Evolutionary conservation across 2,797 vertebrate species (phyloP).

Genomic region (Picus viridis): DNA sequence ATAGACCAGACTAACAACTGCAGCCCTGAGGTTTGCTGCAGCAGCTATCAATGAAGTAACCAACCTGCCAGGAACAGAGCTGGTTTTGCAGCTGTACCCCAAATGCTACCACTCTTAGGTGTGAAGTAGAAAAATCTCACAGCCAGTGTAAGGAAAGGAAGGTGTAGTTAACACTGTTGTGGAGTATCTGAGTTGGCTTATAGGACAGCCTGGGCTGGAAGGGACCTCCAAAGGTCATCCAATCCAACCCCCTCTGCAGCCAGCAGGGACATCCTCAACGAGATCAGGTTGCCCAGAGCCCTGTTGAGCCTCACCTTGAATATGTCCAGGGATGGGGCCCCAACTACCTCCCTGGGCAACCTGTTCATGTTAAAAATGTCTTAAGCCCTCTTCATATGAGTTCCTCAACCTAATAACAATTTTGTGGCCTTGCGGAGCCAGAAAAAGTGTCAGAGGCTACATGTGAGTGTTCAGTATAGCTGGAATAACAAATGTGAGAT

Average conservation of each 20-base stretch:
- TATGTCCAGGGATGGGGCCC: too few species aligned
- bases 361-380: background rate
- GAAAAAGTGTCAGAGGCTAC: background rate
- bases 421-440: background rate
- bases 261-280: too few species aligned
- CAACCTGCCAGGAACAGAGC: background rate
- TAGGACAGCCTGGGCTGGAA: too few species aligned
- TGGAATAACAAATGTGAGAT: background rate
- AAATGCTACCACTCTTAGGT: background rate
- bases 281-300: too few species aligned
- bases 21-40: background rate
- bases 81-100: background rate
- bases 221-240: too few species aligned
- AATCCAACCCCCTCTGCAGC: too few species aligned
- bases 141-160: background rate
- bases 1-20: background rate
- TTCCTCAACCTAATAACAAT: background rate
- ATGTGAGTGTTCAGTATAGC: accelerated
- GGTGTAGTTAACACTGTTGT: background rate
- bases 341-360: too few species aligned
- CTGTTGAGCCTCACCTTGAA: too few species aligned
- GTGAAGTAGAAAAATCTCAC: background rate
- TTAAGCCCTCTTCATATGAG: background rate
- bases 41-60: background rate
- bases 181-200: background rate